Conservation (phyloP, 35 echinoderm and acorn worm species). For the Anneissia japonica region DNA sequence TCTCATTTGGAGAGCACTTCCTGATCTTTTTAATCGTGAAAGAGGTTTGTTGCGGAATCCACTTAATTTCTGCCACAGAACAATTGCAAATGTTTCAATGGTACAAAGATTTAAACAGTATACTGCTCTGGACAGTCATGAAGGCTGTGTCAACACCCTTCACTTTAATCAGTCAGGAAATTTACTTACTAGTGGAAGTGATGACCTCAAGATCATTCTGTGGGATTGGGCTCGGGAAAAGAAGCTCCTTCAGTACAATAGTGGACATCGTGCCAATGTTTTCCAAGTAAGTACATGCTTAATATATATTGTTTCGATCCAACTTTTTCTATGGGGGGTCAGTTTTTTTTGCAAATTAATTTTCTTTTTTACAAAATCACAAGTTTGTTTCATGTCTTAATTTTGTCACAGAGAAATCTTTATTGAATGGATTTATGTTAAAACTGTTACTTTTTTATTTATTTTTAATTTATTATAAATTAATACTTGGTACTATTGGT, state of each 20-base stretch:
- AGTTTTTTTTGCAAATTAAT: too few species aligned
- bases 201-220: constrained; percentile 74
- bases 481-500: too few species aligned
- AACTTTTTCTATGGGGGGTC: too few species aligned
- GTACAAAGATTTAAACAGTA: constrained; percentile 70
- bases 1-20: constrained; percentile 31
- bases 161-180: constrained; percentile 80
- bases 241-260: constrained; percentile 52
- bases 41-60: constrained; percentile 33
- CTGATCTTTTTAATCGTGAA: constrained; percentile 31
- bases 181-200: constrained; percentile 77
- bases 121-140: constrained; percentile 51
- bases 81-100: constrained; percentile 46
- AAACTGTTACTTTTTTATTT: too few species aligned
- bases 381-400: too few species aligned
- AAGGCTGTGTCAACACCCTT: constrained; percentile 88
- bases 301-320: too few species aligned
- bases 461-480: too few species aligned
- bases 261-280: constrained; percentile 86
- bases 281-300: constrained; percentile 67
- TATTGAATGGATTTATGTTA: too few species aligned
- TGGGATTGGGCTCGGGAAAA: constrained; percentile 78
- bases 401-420: too few species aligned
- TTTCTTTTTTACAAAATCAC: too few species aligned
- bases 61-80: constrained; percentile 29